Conservation (phyloP, 2,888 invertebrate genomes). For the Carterocephalus palaemon region DNA sequence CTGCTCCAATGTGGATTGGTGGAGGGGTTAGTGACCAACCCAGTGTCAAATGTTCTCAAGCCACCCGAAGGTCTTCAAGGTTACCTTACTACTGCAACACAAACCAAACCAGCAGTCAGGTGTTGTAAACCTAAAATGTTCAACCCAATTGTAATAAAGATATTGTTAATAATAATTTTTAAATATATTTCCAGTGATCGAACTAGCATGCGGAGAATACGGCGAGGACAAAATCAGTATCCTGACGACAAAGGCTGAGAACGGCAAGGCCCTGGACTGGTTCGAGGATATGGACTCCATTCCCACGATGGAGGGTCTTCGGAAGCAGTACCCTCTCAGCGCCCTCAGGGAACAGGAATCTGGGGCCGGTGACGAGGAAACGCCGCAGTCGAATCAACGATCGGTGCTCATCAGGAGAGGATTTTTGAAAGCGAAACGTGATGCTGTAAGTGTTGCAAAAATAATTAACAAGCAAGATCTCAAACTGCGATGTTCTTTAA, state of each 20-base stretch:
- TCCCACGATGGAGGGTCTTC: constrained; percentile 77
- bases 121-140: no score
- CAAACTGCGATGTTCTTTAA: no score
- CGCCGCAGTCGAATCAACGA: constrained; percentile 84
- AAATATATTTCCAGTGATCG: constrained; percentile 91
- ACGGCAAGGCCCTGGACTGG: constrained; percentile 84
- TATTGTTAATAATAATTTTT: no score
- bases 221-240: constrained; percentile 86
- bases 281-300: constrained; percentile 80
- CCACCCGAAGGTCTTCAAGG: no score
- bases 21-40: no score
- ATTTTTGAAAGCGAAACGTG: constrained; percentile 85
- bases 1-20: no score
- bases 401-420: constrained; percentile 84
- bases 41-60: no score
- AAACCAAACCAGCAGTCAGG: no score
- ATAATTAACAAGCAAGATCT: no score
- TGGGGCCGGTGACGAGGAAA: constrained; percentile 80
- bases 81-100: no score
- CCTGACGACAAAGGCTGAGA: constrained; percentile 83
- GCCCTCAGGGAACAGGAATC: constrained; percentile 60
- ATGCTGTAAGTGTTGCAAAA: constrained; percentile 80
- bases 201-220: constrained; percentile 94
- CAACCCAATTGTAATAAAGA: no score
- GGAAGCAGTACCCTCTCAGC: constrained; percentile 77